Conservation (phyloP, 2,113 vertebrate species). For the Corythornis madagascariensis region DNA sequence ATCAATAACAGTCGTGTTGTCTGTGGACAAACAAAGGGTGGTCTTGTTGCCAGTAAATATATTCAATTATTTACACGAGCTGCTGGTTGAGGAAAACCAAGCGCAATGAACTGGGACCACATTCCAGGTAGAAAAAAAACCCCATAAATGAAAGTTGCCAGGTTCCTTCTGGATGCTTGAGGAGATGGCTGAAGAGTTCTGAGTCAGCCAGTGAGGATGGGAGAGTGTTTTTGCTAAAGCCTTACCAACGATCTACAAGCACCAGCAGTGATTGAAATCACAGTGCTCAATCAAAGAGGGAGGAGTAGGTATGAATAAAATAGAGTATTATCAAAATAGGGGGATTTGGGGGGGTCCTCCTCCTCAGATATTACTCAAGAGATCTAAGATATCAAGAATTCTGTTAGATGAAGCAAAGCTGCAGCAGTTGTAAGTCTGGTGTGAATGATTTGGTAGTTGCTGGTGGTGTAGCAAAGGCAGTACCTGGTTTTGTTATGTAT, state of each 20-base stretch:
- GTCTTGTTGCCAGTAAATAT: too few species aligned
- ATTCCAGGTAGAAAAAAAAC: background rate
- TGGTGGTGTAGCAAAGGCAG: background rate
- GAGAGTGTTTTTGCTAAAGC: background rate
- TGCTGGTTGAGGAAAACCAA: background rate
- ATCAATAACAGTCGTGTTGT: fast-evolving
- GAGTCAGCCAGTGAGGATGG: background rate
- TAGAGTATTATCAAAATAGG: background rate
- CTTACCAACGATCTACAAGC: background rate
- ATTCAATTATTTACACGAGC: background rate
- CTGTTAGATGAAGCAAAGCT: background rate
- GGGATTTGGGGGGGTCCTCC: fast-evolving
- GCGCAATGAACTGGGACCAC: fast-evolving
- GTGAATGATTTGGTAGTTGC: background rate
- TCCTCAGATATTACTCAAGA: background rate
- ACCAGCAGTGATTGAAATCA: background rate
- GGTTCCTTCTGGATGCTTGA: background rate
- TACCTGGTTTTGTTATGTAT: background rate
- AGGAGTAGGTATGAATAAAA: background rate
- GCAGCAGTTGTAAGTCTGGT: background rate
- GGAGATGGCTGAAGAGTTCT: background rate
- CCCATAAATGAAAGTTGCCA: background rate
- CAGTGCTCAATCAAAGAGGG: background rate
- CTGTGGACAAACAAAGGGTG: background rate
- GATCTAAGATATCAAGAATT: background rate